A percentile compares a stretch with the other conserved stretches of the same genome.
phyloP scores from a whole-genome alignment of 2,113 vertebrate genomes.

The Candoia aspera region DNA sequence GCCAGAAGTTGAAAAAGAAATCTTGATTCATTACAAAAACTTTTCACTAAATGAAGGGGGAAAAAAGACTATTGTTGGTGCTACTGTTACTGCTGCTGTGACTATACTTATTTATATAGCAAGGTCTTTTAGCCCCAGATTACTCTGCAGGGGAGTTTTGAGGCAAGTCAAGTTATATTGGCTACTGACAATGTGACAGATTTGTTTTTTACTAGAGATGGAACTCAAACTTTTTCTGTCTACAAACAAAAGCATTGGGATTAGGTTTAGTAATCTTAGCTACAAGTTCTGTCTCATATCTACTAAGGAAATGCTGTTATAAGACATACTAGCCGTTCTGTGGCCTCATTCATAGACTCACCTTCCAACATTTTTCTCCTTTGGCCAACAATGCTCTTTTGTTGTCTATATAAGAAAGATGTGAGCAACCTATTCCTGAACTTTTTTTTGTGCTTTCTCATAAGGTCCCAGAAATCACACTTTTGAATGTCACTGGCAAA shows the following conservation, averaged over 20 bases:
- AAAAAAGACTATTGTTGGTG: not conserved
- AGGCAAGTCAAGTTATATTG: not conserved
- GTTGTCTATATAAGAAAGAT: not conserved
- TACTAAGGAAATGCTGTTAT: not conserved
- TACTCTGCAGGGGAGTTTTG: not conserved
- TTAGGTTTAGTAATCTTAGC: not conserved
- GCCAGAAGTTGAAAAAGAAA: not conserved
- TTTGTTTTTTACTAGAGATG: not conserved
- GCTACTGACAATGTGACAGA: too few species aligned
- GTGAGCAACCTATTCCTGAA: not conserved
- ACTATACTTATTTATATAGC: not conserved
- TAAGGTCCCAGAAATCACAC: not conserved
- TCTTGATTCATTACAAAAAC: not conserved
- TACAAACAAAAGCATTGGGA: not conserved
- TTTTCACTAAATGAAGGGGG: conserved; percentile 24
- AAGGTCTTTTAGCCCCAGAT: not conserved
- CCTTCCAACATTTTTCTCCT: not conserved
- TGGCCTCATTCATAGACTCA: not conserved
- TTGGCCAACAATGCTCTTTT: not conserved
- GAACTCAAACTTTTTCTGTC: not conserved
- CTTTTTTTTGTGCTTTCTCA: not conserved
- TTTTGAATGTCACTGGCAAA: not conserved
- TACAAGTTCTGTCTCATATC: not conserved
- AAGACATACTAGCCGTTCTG: not conserved
- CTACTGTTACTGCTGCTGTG: not conserved